Evolutionary conservation across 1,140 invertebrate species (phyloP).

Genomic region (Mya arenaria): DNA sequence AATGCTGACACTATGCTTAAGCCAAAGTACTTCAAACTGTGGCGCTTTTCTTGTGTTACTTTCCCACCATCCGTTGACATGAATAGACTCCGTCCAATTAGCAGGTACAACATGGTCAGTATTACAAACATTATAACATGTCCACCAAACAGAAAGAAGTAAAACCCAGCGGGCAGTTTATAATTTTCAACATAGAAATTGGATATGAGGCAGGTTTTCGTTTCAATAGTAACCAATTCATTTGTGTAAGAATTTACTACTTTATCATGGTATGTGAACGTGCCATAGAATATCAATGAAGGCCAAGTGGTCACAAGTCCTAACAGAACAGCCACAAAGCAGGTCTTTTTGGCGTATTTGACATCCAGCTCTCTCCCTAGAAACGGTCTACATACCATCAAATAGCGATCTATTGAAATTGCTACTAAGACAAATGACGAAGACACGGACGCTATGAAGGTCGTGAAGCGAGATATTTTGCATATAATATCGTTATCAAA

Average conservation of each 20-base stretch:
- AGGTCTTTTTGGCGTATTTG: conserved; percentile 34
- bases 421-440: conserved; percentile 46
- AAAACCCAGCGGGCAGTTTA: conserved; percentile 48
- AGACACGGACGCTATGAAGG: conserved; percentile 22
- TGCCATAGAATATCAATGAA: conserved; percentile 49
- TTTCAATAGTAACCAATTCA: conserved; percentile 2
- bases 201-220: conserved; percentile 43
- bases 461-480: conserved; percentile 47
- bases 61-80: conserved; percentile 23
- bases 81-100: conserved; percentile 46
- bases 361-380: conserved; percentile 28
- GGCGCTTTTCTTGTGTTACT: conserved; percentile 31
- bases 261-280: conserved; percentile 12
- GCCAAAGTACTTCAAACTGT: conserved; percentile 49
- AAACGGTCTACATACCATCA: conserved; percentile 48
- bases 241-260: conserved; percentile 1
- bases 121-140: conserved; percentile 55
- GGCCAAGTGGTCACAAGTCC: conserved; percentile 43
- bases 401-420: conserved; percentile 48
- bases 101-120: conserved; percentile 41
- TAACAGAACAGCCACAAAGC: conserved; percentile 19
- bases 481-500: conserved; percentile 54
- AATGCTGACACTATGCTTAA: conserved; percentile 46
- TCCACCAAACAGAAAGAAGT: conserved; percentile 39
- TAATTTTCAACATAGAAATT: conserved; percentile 48